Evolutionary conservation across 2,888 invertebrate genomes (phyloP), one percentile per base, ranked within the genome.

Genomic region (Aplocera efformata): DNA sequence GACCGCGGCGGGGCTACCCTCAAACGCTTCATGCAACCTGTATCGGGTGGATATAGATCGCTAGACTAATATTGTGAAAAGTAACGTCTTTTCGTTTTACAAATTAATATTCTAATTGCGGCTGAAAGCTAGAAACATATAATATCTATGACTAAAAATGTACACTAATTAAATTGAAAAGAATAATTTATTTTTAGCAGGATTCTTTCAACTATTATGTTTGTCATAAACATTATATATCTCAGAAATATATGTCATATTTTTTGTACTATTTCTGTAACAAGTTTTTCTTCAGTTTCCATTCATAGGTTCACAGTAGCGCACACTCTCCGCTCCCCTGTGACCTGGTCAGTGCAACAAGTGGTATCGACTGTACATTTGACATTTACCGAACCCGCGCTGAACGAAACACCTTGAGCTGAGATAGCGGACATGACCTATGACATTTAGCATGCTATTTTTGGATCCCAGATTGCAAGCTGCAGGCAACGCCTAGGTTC

Each of bases 261-360:
- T n/a, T n/a, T n/a, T n/a, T n/a, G n/a, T n/a, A n/a, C n/a, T n/a
- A n/a, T n/a, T n/a, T n/a, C n/a, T n/a, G n/a, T n/a, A n/a, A n/a
- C n/a, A n/a, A n/a, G n/a, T n/a, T n/a, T n/a, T n/a, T n/a, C n/a
- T 17, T 17, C 3, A 17, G 13, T 5, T 17, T 5, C 30, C 29
- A 29, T 29, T 29, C 29, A 29, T 29, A 13, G n/a, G n/a, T 29
- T 53, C 52, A 48, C 49, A 58, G 59, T 63, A 50, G 53, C 59
- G 62, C 69, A 52, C 63, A 32, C 33, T 28, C 32, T 17, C 52
- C 51, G 50, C 48, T 60, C 72, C 77, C 60, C 72, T 42, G 54
- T 79, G 80, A 82, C 81, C 86, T 62, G 82, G 79, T 79, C 76
- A 79, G 53, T 68, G 82, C 84, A 86, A 86, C 86, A 85, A 84